A percentile compares a stretch with the other conserved stretches of the same genome.
Conservation (phyloP, 2,888 invertebrate species). For the Lasioglossum villosulum region DNA sequence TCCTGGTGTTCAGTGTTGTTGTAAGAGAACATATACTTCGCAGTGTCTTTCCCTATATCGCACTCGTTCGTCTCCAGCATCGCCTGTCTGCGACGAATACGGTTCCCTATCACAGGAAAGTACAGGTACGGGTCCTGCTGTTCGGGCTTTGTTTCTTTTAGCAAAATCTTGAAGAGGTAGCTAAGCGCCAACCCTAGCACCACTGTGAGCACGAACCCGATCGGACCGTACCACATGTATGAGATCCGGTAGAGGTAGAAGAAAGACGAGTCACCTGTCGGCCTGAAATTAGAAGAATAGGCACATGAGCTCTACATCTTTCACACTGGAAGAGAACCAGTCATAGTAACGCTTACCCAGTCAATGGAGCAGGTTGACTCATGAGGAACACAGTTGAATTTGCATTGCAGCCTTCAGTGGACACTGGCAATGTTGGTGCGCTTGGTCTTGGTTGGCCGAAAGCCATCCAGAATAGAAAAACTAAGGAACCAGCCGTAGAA, state of each 20-base stretch:
- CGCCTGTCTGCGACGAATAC: constrained; percentile 67
- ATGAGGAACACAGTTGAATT: constrained; percentile 22
- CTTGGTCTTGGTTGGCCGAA: constrained; percentile 92
- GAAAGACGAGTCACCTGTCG: constrained; percentile 59
- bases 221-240: constrained; percentile 95
- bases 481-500: constrained; percentile 88
- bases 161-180: constrained; percentile 56
- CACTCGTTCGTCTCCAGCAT: constrained; percentile 4
- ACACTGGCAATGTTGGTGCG: constrained; percentile 86
- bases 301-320: not conserved
- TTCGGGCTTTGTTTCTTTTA: constrained; percentile 26
- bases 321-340: too few species aligned
- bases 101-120: constrained; percentile 75
- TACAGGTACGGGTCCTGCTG: constrained; percentile 76
- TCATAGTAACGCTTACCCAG: constrained; percentile 8
- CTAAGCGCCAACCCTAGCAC: constrained; percentile 88
- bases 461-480: constrained; percentile 92
- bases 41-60: not conserved
- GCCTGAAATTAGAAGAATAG: constrained; percentile 6
- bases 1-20: not conserved
- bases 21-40: constrained; percentile 64
- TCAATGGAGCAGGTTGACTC: not conserved
- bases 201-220: constrained; percentile 91
- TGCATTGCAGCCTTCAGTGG: constrained; percentile 86
- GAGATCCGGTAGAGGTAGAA: constrained; percentile 80